Conservation (phyloP, 2,113 vertebrate genomes). For the Malurus melanocephalus region DNA sequence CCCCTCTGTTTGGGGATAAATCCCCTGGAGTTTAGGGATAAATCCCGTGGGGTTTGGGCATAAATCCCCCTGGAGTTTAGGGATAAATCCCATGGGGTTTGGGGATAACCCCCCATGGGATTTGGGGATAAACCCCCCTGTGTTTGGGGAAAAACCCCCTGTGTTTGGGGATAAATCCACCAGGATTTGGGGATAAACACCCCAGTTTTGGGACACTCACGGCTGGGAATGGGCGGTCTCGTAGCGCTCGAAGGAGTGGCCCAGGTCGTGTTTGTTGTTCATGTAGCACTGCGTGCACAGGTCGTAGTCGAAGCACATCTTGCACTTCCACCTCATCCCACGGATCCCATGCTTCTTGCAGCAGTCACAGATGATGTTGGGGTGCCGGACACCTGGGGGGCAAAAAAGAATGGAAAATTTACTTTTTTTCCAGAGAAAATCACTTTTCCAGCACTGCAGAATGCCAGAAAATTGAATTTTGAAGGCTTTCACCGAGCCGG, state of each 20-base stretch:
- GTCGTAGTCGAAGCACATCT: constrained; percentile 94
- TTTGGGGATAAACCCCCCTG: too few species aligned
- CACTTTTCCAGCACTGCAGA: not conserved
- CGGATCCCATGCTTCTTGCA: constrained; percentile 97
- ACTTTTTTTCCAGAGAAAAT: not conserved
- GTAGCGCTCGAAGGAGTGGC: constrained; percentile 91
- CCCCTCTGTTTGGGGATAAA: too few species aligned
- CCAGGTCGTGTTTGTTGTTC: constrained; percentile 91
- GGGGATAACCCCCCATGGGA: too few species aligned
- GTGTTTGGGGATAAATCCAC: too few species aligned
- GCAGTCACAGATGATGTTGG: constrained; percentile 97
- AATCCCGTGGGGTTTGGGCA: too few species aligned
- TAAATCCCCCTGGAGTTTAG: too few species aligned
- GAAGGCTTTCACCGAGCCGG: too few species aligned
- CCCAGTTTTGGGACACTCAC: constrained; percentile 73
- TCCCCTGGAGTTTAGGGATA: too few species aligned
- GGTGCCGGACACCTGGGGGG: constrained; percentile 88
- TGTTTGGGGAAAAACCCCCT: too few species aligned
- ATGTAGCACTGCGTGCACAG: constrained; percentile 98
- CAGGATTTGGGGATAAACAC: too few species aligned
- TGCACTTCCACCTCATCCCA: constrained; percentile 98
- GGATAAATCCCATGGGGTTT: too few species aligned
- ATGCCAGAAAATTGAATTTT: not conserved
- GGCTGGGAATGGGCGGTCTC: constrained; percentile 93
- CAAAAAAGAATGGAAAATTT: not conserved